phyloP scores from a whole-genome alignment of 1,140 invertebrate genomes.

The Sarcophaga bullata region DNA sequence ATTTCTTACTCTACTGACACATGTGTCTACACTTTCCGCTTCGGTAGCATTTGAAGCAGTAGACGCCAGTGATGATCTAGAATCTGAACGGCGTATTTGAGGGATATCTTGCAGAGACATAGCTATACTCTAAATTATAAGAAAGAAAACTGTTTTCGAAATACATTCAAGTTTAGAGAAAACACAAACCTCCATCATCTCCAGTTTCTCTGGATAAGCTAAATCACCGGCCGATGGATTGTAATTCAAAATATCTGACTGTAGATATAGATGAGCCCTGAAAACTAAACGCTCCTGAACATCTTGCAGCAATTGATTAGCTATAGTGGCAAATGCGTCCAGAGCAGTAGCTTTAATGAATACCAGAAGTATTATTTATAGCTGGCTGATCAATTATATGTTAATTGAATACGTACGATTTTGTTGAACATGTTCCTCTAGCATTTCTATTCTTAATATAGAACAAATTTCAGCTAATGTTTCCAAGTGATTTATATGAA shows the following conservation, averaged over 20 bases:
- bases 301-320: slow-evolving; percentile 91
- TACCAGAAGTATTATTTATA: not conserved
- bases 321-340: slow-evolving; percentile 85
- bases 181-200: slow-evolving; percentile 90
- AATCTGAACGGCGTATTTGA: slow-evolving; percentile 72
- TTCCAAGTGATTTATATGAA: slow-evolving; percentile 97
- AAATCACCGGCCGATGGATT: slow-evolving; percentile 93
- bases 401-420: slow-evolving; percentile 72
- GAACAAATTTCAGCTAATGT: slow-evolving; percentile 96
- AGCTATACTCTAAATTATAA: slow-evolving; percentile 74
- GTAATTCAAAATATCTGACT: slow-evolving; percentile 89
- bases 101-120: slow-evolving; percentile 74
- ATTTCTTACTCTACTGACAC: slow-evolving; percentile 54
- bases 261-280: slow-evolving; percentile 92
- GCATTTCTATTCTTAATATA: slow-evolving; percentile 92
- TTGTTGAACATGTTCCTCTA: slow-evolving; percentile 91
- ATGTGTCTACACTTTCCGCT: slow-evolving; percentile 59
- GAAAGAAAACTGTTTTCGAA: not conserved
- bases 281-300: slow-evolving; percentile 97
- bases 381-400: not conserved
- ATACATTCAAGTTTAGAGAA: not conserved
- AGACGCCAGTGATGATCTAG: slow-evolving; percentile 75
- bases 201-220: slow-evolving; percentile 95
- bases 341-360: slow-evolving; percentile 70
- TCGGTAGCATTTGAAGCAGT: slow-evolving; percentile 68